Evolutionary conservation across 30 jellyfish, hydroid and myxozoan species (phyloP).

Genomic region (Turritopsis dohrnii): DNA sequence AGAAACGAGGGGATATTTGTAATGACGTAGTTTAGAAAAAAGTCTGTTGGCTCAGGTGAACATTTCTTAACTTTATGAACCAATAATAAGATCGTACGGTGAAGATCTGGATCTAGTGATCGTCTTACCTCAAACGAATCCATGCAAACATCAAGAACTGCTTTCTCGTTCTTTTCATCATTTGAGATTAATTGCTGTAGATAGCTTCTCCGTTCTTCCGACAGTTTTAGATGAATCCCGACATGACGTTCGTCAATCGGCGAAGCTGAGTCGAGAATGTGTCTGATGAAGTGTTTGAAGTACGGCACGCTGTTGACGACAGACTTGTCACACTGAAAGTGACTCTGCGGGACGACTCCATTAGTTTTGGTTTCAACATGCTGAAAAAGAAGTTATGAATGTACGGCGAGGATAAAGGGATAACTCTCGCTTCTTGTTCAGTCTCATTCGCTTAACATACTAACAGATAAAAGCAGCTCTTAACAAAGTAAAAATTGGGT

Average conservation of each 20-base stretch:
- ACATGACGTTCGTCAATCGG: background rate
- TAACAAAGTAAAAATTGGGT: too few relatives aligned
- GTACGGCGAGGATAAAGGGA: too few relatives aligned
- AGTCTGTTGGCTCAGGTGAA: too few relatives aligned
- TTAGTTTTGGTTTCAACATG: background rate
- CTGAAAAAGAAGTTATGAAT: background rate
- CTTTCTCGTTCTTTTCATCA: conserved; percentile 8
- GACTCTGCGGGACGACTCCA: background rate
- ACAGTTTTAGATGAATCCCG: background rate
- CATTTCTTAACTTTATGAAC: background rate
- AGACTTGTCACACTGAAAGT: background rate
- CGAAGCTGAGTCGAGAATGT: background rate
- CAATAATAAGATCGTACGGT: background rate
- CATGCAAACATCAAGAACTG: background rate
- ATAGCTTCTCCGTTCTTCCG: background rate
- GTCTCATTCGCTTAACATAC: too few relatives aligned
- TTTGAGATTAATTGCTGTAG: background rate
- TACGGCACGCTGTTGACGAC: background rate
- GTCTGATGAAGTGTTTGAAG: background rate
- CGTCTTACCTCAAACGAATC: conserved; percentile 17
- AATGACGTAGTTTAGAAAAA: too few relatives aligned
- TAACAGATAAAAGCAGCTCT: too few relatives aligned
- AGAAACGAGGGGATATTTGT: too few relatives aligned
- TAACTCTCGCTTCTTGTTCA: too few relatives aligned
- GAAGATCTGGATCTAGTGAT: too few relatives aligned